Evolutionary conservation across 1,140 invertebrate genomes (phyloP), one percentile per base, ranked within the genome.

Genomic region (Trypoxylus dichotomus): DNA sequence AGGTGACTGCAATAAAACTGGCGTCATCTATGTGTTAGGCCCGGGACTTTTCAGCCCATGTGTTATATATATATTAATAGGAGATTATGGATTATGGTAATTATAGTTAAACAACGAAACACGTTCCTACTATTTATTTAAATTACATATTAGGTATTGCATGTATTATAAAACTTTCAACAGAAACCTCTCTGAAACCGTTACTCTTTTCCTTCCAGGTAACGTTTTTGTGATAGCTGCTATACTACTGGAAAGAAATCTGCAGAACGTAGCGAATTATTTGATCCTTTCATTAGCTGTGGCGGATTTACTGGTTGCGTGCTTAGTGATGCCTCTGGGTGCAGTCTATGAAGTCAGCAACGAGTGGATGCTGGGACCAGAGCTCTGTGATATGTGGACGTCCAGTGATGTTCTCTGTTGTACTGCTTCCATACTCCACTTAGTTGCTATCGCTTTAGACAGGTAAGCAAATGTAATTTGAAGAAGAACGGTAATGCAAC

Each of bases 181-280:
- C 2, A 37, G 10, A 8, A 37, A 37, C 10, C 5, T n/a, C 5
- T 1, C 32, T 37, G 32, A 37, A 1, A 37, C 32, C 32, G 32
- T 8, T 37, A 21, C 68, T 37, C 77, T 77, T 77, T 80, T 75
- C 78, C 78, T 87, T 84, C 21, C 86, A 95, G 97, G 97, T 25
- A 98, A 98, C 86, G 92, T 97, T 19, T 97, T 98, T 87, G 96
- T 98, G 73, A 97, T 98, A 87, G 93, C 94, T n/a, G 96, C 96
- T 41, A 96, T 98, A 82, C 87, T 97, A 29, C 87, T 97, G 63
- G 96, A 98, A 85, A 88, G 95, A 75, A 95, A 96, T 85, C 88
- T 98, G 37, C 94, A 95, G 82, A 94, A 91, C 81, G 94, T 95
- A 6, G 94, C 94, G 42, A 96, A 96, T 86, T 96, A 96, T 86